Evolutionary conservation across 2,797 vertebrate species (phyloP).

Genomic region (Acipenser oxyrinchus): DNA sequence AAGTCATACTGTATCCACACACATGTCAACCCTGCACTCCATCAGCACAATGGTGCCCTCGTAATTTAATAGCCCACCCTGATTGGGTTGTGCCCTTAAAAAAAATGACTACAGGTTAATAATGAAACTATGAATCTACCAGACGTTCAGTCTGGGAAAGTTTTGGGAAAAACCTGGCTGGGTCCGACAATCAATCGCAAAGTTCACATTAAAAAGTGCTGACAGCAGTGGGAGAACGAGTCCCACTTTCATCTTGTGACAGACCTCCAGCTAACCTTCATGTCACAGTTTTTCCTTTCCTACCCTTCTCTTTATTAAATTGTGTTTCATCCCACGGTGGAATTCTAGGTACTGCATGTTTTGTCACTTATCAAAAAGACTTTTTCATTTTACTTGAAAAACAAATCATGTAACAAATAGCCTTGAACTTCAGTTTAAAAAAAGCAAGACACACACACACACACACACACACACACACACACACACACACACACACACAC

Average conservation of each 20-base stretch:
- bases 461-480: too few species aligned
- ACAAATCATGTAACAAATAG: constrained; percentile 6
- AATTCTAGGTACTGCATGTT: constrained; percentile 38
- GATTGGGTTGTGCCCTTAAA: constrained; percentile 17
- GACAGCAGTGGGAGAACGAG: constrained; percentile 81
- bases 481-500: too few species aligned
- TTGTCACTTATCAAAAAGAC: constrained; percentile 50
- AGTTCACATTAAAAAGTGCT: constrained; percentile 98
- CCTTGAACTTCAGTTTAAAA: constrained; percentile 18
- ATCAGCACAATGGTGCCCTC: constrained; percentile 31
- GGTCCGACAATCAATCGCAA: constrained; percentile 62
- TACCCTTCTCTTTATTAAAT: constrained; percentile 62
- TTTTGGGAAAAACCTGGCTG: constrained; percentile 59
- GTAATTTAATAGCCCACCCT: constrained; percentile 44
- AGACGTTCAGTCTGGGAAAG: constrained; percentile 68
- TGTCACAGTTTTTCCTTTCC: constrained; percentile 52
- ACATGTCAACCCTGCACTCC: constrained; percentile 13
- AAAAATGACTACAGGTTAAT: constrained; percentile 48
- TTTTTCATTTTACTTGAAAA: constrained; percentile 24
- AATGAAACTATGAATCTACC: constrained; percentile 59
- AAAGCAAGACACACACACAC: constrained; percentile 8
- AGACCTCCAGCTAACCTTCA: constrained; percentile 67
- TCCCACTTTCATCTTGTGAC: constrained; percentile 89
- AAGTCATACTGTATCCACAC: constrained; percentile 8
- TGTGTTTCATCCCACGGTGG: constrained; percentile 60